phyloP scores from a whole-genome alignment of 2,113 vertebrate species.

The Cricetomys ansorgei region DNA sequence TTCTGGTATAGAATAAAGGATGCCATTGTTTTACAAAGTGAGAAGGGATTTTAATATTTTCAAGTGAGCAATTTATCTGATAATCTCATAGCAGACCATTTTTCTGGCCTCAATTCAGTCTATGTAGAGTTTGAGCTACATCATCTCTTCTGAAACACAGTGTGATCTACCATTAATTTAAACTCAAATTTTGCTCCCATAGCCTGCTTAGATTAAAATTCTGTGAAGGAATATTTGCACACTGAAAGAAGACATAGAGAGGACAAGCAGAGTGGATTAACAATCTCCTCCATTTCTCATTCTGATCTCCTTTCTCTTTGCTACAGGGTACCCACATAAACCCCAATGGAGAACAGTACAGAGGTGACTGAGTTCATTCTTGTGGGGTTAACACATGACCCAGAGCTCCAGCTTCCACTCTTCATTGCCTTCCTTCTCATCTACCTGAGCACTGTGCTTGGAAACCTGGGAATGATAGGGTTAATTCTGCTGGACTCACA shows the following conservation, averaged over 20 bases:
- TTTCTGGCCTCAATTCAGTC: background rate
- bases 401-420: background rate
- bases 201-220: background rate
- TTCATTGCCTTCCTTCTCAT: slow-evolving; percentile 15
- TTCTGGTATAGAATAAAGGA: background rate
- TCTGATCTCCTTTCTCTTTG: background rate
- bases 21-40: background rate
- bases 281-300: background rate
- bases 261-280: background rate
- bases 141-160: background rate
- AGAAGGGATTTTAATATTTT: background rate
- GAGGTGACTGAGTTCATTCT: slow-evolving; percentile 34
- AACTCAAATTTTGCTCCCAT: background rate
- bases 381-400: background rate
- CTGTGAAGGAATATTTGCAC: background rate
- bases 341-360: slow-evolving; percentile 21
- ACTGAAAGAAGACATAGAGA: background rate
- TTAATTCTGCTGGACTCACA: background rate
- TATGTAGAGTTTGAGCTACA: background rate
- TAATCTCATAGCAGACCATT: background rate
- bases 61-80: background rate
- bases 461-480: background rate
- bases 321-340: background rate
- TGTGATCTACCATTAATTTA: background rate
- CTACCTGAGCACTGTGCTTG: background rate